These are phyloP conservation scores for Neelides folsomi DNA, from an alignment of 2,888 invertebrate genomes.

Conservation along the genomic window DNA sequence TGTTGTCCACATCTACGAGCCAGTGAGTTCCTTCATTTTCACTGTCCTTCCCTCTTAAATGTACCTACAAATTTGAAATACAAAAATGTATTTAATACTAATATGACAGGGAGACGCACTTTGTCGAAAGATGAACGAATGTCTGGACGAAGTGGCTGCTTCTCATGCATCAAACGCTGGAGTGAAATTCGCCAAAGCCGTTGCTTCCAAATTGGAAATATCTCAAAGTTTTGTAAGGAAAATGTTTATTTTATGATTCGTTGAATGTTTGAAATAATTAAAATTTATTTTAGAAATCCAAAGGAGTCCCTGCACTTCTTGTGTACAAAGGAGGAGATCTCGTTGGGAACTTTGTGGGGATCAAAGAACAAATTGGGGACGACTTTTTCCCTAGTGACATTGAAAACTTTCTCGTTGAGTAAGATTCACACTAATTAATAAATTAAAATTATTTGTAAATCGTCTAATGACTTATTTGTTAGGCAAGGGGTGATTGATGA, in stretches of 20 bases:
- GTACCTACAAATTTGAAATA: no score
- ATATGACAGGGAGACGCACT: neutral
- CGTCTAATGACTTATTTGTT: no score
- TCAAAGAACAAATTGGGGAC: conserved; percentile 74
- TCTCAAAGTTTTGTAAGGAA: no score
- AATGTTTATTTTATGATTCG: no score
- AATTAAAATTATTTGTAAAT: neutral
- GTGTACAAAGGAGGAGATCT: conserved; percentile 80
- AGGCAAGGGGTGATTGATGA: no score
- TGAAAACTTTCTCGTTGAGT: conserved; percentile 74
- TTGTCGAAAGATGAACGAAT: conserved; percentile 2
- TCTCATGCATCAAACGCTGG: no score
- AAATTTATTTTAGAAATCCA: conserved; percentile 47
- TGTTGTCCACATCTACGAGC: conserved; percentile 75
- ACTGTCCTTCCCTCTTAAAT: no score
- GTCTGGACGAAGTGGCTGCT: conserved; percentile 30
- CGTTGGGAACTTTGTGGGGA: conserved; percentile 79
- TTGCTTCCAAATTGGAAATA: no score
- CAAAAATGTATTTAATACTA: neutral
- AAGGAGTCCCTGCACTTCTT: conserved; percentile 80
- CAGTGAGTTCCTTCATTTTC: conserved; percentile 36
- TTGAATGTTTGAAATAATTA: no score
- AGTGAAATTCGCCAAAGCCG: no score
- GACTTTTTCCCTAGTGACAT: conserved; percentile 84
- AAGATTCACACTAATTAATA: conserved; percentile 25